Base-by-base conservation (phyloP, 2,113 vertebrate species). In the Dipodomys spectabilis region DNA sequence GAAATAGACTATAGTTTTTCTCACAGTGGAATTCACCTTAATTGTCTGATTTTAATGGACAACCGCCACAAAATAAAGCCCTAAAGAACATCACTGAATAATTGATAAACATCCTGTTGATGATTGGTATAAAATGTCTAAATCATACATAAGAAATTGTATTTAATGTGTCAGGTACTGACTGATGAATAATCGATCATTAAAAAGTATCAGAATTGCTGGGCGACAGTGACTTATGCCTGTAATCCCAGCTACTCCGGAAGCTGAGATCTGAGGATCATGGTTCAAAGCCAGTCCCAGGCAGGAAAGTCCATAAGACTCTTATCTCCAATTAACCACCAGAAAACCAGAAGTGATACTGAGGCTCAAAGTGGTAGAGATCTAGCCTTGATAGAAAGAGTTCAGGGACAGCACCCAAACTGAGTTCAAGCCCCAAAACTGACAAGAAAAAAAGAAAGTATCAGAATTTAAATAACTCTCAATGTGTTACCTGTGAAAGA, bases 181-280 rank as follows among this genome's bases (percentile, higher is more conserved):
- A 82, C 12, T 84, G 39, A 73, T 79, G 23, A 44, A 6, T 82
- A 45, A 27, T 86, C 92, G 12, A 62, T 80, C 7, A 69, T 84
- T 49, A 93, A 19, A 71, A 94, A 57, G 25, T 85, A 85, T 49
- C 82, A 82, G 85, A 91, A 49, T 49, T 49, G 49, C 49, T 39
- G 12, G 49, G 49, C 49, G 8, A 10, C 49, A 49, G 49, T 49
- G 49, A 12, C 49, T 49, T 12, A 49, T 2, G 49, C 12, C 49
- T 49, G 49, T 49, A 49, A 49, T 49, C 8, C 49, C 49, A 49
- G 2, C 49, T 49, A 49, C 49, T 49, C 49, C 12, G 49, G 49
- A 49, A 12, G 49, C 49, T 49, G 49, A 49, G 49, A 49, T 49
- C 49, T 49, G 49, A 49, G 49, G 49, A 49, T 12, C 49, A 49